phyloP scores from a whole-genome alignment of 2,113 vertebrate species.

The Sterrhoptilus dennistouni region DNA sequence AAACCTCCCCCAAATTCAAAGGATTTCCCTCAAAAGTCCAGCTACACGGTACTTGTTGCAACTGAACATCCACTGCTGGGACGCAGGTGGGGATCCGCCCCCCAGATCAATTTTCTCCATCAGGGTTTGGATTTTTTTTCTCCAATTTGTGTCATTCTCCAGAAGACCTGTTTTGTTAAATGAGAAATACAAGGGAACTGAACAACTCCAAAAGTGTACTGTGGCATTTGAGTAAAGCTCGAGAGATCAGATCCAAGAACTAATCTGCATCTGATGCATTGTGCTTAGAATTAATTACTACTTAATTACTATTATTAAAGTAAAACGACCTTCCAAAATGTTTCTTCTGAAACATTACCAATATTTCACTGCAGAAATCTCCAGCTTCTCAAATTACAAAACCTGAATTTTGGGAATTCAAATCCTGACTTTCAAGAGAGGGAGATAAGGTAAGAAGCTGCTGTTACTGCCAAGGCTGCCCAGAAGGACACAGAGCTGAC shows the following conservation, averaged over 20 bases:
- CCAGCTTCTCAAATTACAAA: neutral
- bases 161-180: neutral
- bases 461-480: neutral
- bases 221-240: neutral
- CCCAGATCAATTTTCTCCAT: neutral
- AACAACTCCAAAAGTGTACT: neutral
- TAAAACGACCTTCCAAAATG: neutral
- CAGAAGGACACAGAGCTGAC: neutral
- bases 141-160: neutral
- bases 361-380: neutral
- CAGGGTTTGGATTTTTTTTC: neutral
- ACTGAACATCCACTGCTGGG: neutral
- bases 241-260: neutral
- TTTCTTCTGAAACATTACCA: conserved; percentile 9
- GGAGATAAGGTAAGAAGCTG: neutral
- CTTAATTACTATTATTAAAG: neutral
- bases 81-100: neutral
- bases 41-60: neutral
- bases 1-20: neutral
- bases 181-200: neutral
- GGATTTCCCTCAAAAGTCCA: neutral
- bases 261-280: neutral
- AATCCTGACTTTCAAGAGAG: neutral
- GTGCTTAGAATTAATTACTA: neutral
- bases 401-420: neutral